These are phyloP conservation scores for Tetraodon nigroviridis DNA, from an alignment of 2,113 vertebrate species.

Conservation along the genomic window DNA sequence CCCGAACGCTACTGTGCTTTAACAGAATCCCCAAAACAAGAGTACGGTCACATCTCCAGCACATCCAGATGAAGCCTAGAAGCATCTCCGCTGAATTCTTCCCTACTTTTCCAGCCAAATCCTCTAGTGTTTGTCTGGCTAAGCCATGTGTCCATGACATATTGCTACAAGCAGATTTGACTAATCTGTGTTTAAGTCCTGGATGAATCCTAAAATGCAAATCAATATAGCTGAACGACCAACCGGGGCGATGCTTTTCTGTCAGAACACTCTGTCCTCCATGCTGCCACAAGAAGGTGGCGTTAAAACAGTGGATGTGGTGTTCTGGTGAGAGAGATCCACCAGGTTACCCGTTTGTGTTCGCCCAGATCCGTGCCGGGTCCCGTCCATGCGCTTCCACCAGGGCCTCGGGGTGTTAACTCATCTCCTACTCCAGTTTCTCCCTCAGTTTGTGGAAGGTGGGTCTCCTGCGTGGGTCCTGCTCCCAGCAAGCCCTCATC, in stretches of 20 bases:
- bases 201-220: constrained; percentile 1
- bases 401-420: constrained; percentile 3
- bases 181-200: constrained; percentile 37
- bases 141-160: constrained; percentile 16
- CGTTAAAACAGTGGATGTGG: no score
- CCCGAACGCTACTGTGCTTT: not conserved
- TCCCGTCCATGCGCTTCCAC: not conserved
- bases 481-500: constrained; percentile 89
- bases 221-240: no score
- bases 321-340: no score
- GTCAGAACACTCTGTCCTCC: no score
- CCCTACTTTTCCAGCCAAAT: constrained; percentile 17
- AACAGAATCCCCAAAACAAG: not conserved
- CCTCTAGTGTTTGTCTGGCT: constrained; percentile 15
- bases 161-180: constrained; percentile 41
- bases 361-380: not conserved
- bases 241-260: no score
- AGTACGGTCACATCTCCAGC: not conserved
- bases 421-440: constrained; percentile 76
- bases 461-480: constrained; percentile 80
- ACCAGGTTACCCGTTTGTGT: not conserved
- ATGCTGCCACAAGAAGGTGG: no score
- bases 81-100: no score
- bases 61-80: no score
- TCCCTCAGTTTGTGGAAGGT: constrained; percentile 84